Evolutionary conservation across 2,888 invertebrate species (phyloP).

Genomic region (Caenorhabditis afra): DNA sequence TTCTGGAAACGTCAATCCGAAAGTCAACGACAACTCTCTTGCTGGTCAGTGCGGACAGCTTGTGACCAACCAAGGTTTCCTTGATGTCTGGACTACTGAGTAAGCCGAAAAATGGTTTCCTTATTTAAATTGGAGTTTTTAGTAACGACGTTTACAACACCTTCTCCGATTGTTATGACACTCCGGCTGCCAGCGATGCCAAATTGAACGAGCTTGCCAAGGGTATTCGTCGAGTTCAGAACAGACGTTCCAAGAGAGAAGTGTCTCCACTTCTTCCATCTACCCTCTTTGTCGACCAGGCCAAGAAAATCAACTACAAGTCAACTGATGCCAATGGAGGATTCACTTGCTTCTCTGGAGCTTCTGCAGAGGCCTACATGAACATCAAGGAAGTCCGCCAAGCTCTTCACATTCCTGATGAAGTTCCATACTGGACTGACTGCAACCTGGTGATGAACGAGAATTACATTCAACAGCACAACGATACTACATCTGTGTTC

Average conservation of each 20-base stretch:
- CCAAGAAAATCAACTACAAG: constrained; percentile 67
- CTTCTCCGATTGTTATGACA: constrained; percentile 69
- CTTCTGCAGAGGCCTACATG: constrained; percentile 65
- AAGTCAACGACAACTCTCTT: constrained; percentile 57
- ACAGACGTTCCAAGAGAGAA: constrained; percentile 52
- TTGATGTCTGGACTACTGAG: constrained; percentile 70
- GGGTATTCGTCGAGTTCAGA: constrained; percentile 47
- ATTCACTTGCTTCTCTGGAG: constrained; percentile 71
- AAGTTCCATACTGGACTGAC: constrained; percentile 63
- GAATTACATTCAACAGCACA: constrained; percentile 74
- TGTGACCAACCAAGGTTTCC: constrained; percentile 65
- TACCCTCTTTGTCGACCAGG: constrained; percentile 68
- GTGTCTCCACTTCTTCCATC: constrained; percentile 60
- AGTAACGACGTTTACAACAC: constrained; percentile 76
- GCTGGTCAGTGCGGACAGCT: constrained; percentile 66
- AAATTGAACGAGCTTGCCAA: constrained; percentile 40
- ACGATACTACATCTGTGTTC: constrained; percentile 75
- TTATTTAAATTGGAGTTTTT: not conserved
- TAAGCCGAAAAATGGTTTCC: constrained; percentile 8
- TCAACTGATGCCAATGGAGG: constrained; percentile 71
- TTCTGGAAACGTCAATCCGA: constrained; percentile 72
- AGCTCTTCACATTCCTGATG: constrained; percentile 68
- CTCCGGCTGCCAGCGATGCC: constrained; percentile 31
- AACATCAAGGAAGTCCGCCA: constrained; percentile 63
- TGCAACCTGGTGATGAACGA: constrained; percentile 73